Conservation (phyloP, 2,888 invertebrate genomes). For the Polyommatus icarus region DNA sequence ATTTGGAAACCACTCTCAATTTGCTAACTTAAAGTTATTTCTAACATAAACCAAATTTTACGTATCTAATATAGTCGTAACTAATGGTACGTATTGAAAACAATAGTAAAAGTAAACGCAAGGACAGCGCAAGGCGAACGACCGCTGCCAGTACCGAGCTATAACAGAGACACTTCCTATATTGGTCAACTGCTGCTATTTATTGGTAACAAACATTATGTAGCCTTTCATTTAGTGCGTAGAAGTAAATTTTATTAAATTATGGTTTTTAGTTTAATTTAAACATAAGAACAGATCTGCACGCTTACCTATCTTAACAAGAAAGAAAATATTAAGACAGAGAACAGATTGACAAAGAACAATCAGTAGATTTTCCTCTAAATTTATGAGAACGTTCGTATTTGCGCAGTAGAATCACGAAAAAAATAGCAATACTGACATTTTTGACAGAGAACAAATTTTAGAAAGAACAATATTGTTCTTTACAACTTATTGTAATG, state of each 20-base stretch:
- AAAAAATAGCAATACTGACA: no score
- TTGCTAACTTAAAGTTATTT: neutral
- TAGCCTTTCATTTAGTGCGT: neutral
- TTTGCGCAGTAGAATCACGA: no score
- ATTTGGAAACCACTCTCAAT: neutral
- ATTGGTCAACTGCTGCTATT: neutral
- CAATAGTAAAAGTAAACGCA: constrained; percentile 41
- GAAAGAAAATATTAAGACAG: no score
- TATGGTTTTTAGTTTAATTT: no score
- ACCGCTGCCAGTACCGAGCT: constrained; percentile 30
- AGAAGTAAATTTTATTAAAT: neutral
- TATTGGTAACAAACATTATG: neutral
- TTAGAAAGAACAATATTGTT: no score
- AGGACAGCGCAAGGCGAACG: constrained; percentile 42
- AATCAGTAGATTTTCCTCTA: no score
- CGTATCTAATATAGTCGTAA: neutral
- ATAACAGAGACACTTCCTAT: constrained; percentile 15
- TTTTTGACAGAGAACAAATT: no score
- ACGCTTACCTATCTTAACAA: no score
- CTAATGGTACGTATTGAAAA: constrained; percentile 25
- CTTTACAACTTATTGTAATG: no score
- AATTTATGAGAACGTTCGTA: no score
- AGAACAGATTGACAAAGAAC: no score
- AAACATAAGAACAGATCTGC: no score
- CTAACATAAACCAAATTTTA: neutral